Conservation (phyloP, 2,113 vertebrate genomes). For the Limanda limanda region DNA sequence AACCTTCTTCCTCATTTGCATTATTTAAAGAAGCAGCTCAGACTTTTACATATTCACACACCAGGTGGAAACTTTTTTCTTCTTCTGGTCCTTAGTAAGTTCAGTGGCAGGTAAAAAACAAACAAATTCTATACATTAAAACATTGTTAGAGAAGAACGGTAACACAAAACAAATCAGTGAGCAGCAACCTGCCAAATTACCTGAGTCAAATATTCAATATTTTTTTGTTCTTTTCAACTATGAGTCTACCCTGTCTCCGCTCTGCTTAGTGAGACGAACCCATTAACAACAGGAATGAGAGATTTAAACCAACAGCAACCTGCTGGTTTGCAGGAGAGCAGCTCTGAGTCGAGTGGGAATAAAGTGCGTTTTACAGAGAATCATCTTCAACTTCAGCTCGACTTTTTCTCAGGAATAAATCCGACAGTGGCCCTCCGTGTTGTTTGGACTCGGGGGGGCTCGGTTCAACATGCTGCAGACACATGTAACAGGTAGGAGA, state of each 20-base stretch:
- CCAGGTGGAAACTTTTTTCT: neutral
- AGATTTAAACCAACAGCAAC: neutral
- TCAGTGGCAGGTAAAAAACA: neutral
- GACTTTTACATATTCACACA: neutral
- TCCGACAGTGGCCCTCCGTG: no score
- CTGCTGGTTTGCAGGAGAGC: neutral
- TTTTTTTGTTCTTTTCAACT: conserved; percentile 1
- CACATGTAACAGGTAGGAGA: no score
- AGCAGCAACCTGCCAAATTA: conserved; percentile 15
- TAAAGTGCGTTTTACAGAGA: conserved; percentile 61
- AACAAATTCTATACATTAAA: conserved; percentile 11
- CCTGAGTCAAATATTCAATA: conserved; percentile 39
- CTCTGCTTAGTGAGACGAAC: conserved; percentile 10
- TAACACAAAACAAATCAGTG: neutral
- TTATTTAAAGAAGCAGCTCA: neutral
- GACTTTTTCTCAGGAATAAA: no score
- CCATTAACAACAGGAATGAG: neutral
- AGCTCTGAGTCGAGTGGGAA: neutral
- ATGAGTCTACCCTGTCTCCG: neutral
- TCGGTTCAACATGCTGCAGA: neutral
- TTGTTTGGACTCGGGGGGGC: no score
- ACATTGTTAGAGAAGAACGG: conserved; percentile 5
- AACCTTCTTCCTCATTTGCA: no score
- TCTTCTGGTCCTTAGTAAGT: conserved; percentile 7
- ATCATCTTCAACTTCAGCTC: neutral